Conservation (phyloP, 1,140 invertebrate genomes). For the Plodia interpunctella region DNA sequence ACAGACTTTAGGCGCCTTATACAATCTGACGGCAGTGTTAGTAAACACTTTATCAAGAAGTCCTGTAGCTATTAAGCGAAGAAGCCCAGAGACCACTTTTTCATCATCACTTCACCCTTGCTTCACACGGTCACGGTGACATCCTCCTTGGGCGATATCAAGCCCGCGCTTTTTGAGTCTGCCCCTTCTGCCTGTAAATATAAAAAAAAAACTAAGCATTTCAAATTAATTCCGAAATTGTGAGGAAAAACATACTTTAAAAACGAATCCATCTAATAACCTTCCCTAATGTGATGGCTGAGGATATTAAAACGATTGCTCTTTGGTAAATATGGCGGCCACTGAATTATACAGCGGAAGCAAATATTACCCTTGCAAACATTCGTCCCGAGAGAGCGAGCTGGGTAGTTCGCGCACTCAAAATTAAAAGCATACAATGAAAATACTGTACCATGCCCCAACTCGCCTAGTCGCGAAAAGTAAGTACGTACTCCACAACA, state of each 20-base stretch:
- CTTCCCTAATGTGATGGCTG: conserved; percentile 71
- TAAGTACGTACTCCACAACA: conserved; percentile 63
- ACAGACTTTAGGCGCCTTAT: no score
- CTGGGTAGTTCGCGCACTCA: conserved; percentile 76
- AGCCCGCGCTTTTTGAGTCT: no score
- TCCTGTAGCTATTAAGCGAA: no score
- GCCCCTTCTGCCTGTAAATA: no score
- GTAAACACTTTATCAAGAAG: no score
- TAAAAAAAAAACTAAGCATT: conserved; percentile 16
- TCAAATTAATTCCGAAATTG: conserved; percentile 29
- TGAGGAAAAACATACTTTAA: conserved; percentile 42
- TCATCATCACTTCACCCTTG: no score
- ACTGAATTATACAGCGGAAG: conserved; percentile 81
- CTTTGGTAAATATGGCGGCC: conserved; percentile 81
- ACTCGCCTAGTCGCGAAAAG: conserved; percentile 71
- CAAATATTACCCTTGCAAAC: conserved; percentile 82
- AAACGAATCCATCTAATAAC: conserved; percentile 68
- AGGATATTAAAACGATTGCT: conserved; percentile 82
- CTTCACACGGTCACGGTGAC: no score
- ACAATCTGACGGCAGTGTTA: no score
- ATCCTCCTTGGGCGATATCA: no score
- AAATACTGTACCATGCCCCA: conserved; percentile 67
- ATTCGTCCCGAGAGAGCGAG: conserved; percentile 77
- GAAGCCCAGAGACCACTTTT: no score
- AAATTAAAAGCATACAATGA: conserved; percentile 79